These are phyloP conservation scores for Lithobius niger DNA, from an alignment of 1,140 invertebrate species.

Conservation along the genomic window DNA sequence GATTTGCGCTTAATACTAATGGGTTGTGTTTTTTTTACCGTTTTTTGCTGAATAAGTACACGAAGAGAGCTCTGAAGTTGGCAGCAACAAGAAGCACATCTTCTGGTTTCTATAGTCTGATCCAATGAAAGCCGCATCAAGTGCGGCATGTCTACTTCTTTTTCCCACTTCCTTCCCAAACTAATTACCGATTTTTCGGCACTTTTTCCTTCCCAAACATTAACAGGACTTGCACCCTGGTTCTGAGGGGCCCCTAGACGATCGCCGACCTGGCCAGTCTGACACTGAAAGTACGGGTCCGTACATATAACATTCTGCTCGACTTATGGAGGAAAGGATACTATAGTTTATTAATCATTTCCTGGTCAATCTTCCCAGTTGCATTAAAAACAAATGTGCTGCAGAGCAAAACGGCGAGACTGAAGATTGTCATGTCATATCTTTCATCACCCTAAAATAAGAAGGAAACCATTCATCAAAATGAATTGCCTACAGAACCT, in stretches of 20 bases:
- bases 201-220: neutral
- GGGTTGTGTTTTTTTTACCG: no score
- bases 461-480: no score
- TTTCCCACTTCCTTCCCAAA: neutral
- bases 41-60: no score
- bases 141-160: no score
- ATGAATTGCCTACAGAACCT: no score
- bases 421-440: neutral
- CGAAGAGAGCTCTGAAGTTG: no score
- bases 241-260: neutral
- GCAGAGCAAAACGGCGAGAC: neutral
- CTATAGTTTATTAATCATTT: conserved; percentile 1
- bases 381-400: neutral
- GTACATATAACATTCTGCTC: neutral
- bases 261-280: neutral
- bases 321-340: neutral
- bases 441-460: neutral
- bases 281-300: neutral
- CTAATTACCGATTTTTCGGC: neutral
- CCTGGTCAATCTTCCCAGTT: neutral
- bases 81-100: no score
- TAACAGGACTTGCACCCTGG: neutral
- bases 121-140: no score
- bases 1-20: no score
- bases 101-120: no score